phyloP scores from a whole-genome alignment of 2,797 vertebrate species.

The Cryptoblepharus egeriae region DNA sequence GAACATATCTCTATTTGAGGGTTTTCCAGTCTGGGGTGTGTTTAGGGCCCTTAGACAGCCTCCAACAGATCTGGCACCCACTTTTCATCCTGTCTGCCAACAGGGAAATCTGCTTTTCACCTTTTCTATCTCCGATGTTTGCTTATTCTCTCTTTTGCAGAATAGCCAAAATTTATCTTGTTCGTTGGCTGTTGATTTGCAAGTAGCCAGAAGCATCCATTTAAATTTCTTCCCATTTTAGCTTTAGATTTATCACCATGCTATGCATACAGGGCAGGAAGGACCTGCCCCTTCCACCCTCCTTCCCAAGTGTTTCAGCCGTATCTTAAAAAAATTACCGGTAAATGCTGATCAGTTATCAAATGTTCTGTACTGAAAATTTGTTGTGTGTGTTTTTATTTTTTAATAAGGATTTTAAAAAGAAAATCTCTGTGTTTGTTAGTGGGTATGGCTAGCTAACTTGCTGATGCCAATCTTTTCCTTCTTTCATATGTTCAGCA shows the following conservation, averaged over 20 bases:
- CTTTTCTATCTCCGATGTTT: too few relatives aligned
- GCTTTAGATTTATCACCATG: too few relatives aligned
- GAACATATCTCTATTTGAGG: background rate
- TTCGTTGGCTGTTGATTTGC: too few relatives aligned
- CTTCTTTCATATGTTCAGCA: constrained; percentile 74
- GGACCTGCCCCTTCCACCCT: too few relatives aligned
- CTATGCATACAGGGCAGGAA: too few relatives aligned
- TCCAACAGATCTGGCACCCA: background rate
- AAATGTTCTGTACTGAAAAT: background rate
- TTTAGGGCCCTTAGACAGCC: background rate
- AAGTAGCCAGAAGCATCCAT: background rate
- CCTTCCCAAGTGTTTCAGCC: background rate
- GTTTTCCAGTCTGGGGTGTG: background rate
- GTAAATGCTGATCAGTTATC: constrained; percentile 5
- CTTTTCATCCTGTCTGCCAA: background rate
- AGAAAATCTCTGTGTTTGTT: too few relatives aligned
- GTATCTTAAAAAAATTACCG: background rate
- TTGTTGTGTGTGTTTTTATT: background rate
- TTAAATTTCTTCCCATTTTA: background rate
- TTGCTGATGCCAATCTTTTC: background rate
- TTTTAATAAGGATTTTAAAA: background rate
- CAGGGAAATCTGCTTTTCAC: background rate
- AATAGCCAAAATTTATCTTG: background rate
- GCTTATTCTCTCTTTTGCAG: background rate
- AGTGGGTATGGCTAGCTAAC: too few relatives aligned